These are phyloP conservation scores for Axinella damicornis DNA, from an alignment of 37 sponge, comb jelly and placozoan genomes.

Conservation along the genomic window DNA sequence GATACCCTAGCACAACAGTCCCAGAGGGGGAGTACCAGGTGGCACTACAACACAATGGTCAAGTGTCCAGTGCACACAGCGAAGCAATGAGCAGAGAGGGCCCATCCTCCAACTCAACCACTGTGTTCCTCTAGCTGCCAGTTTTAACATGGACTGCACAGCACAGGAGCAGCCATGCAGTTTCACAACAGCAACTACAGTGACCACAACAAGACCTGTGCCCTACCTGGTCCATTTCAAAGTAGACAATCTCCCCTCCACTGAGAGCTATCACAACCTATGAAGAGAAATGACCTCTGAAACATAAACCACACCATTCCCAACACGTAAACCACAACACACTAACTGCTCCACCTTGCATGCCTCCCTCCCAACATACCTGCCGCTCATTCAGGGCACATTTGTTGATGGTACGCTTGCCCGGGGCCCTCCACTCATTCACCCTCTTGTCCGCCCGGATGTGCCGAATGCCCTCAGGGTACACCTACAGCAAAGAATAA, in stretches of 20 bases:
- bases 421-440: conserved; percentile 97
- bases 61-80: no score
- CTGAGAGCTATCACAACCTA: conserved; percentile 96
- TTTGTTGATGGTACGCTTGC: conserved; percentile 82
- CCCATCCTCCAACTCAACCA: no score
- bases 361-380: conserved; percentile 5
- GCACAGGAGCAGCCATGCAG: background rate
- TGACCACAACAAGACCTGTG: no score
- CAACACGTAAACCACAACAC: no score
- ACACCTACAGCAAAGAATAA: conserved; percentile 63
- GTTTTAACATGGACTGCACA: background rate
- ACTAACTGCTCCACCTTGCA: background rate
- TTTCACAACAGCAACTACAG: no score
- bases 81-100: no score
- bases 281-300: background rate
- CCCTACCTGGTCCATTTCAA: conserved; percentile 96
- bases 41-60: background rate
- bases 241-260: conserved; percentile 98
- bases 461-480: conserved; percentile 98
- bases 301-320: no score
- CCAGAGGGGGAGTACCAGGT: no score
- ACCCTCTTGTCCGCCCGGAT: conserved; percentile 94
- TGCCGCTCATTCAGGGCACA: conserved; percentile 98
- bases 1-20: no score
- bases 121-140: no score